Evolutionary conservation across 1,140 invertebrate genomes (phyloP).

Genomic region (Drosophila neocordata): DNA sequence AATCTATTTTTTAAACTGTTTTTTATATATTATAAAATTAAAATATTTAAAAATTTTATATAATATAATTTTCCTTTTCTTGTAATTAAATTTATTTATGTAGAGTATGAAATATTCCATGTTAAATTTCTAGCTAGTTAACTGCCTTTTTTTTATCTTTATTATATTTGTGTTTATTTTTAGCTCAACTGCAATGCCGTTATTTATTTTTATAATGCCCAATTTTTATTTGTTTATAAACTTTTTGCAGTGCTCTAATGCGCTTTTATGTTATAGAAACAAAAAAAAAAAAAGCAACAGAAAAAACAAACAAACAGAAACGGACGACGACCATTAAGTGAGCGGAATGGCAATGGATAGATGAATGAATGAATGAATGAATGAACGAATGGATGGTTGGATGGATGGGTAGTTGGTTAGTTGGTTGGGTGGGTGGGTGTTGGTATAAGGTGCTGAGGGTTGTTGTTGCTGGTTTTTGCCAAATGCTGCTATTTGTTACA

Average conservation of each 20-base stretch:
- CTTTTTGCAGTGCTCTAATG: constrained; percentile 45
- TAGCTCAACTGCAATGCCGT: constrained; percentile 31
- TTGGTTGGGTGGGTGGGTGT: background rate
- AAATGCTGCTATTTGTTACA: constrained; percentile 55
- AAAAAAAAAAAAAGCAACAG: constrained; percentile 31
- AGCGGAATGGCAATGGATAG: background rate
- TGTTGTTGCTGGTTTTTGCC: background rate
- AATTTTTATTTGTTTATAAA: constrained; percentile 58
- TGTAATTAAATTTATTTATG: too few species aligned
- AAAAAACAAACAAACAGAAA: constrained; percentile 39
- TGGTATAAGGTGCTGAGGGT: constrained; percentile 9
- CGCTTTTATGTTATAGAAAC: constrained; percentile 38
- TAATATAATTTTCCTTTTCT: too few species aligned
- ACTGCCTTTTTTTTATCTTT: background rate
- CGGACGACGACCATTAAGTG: constrained; percentile 48
- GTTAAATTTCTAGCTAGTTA: too few species aligned
- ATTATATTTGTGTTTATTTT: constrained; percentile 26
- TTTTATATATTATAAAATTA: too few species aligned
- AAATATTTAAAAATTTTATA: too few species aligned
- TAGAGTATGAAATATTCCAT: background rate
- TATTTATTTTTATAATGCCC: constrained; percentile 56
- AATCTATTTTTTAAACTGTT: too few species aligned
- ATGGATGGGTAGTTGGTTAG: background rate
- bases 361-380: background rate
- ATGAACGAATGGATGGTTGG: background rate